These are phyloP conservation scores for Psammodynastes pulverulentus DNA, from an alignment of 2,113 vertebrate genomes.

Conservation along the genomic window DNA sequence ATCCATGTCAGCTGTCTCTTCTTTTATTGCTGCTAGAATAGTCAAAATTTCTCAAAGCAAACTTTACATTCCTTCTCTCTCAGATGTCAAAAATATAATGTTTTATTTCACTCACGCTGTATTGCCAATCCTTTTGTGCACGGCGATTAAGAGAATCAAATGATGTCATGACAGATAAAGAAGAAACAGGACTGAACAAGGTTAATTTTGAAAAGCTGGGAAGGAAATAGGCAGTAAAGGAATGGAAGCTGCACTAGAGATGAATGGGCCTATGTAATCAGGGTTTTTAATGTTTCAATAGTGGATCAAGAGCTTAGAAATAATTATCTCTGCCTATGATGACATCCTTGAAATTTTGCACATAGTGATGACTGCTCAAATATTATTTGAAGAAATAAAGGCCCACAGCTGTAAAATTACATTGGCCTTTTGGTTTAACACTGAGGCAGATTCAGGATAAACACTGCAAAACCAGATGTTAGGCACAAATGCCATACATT, in stretches of 20 bases:
- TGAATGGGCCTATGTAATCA: constrained; percentile 10
- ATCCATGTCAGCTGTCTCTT: background rate
- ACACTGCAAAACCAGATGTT: background rate
- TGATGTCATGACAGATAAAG: background rate
- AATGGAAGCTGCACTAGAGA: background rate
- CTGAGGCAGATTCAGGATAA: background rate
- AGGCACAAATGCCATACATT: background rate
- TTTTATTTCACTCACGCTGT: background rate
- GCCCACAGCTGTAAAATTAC: background rate
- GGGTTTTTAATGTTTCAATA: background rate
- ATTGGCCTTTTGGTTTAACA: background rate
- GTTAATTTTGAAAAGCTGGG: background rate
- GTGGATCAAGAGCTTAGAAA: background rate
- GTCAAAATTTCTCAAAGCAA: background rate
- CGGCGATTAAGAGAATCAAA: background rate
- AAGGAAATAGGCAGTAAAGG: background rate
- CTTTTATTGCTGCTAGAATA: background rate
- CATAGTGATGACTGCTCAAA: background rate
- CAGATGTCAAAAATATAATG: background rate
- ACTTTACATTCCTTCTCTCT: background rate
- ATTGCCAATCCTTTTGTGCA: background rate
- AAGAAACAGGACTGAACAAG: background rate
- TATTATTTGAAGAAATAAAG: background rate
- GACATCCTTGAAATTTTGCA: background rate
- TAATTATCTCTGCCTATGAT: background rate